Percentiles rank a stretch among this genome's conserved stretches.
Conservation (phyloP, 2,113 vertebrate genomes). For the Uria aalge region DNA sequence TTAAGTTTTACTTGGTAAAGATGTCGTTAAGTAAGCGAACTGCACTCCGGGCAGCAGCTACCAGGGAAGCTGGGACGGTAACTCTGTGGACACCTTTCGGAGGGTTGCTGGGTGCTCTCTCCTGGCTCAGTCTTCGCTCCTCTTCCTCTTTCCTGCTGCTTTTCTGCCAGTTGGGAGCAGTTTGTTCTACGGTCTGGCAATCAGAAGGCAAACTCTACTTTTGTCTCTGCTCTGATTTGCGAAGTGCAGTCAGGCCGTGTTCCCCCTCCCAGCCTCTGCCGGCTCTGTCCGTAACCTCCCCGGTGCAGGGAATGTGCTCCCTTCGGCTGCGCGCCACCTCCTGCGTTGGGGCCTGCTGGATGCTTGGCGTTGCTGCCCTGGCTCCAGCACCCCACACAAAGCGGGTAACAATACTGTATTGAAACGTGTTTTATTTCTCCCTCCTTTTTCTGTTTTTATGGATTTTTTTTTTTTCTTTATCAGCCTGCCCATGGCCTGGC, state of each 20-base stretch:
- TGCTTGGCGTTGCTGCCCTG: neutral
- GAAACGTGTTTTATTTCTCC: neutral
- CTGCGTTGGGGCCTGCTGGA: neutral
- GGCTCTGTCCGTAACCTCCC: neutral
- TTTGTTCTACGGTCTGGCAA: neutral
- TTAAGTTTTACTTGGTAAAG: neutral
- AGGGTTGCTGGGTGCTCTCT: neutral
- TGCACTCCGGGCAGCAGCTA: neutral
- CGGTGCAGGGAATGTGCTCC: neutral
- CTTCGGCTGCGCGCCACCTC: neutral
- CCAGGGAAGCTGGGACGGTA: neutral
- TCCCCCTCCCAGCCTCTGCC: neutral
- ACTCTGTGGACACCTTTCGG: neutral
- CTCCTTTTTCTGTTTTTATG: neutral
- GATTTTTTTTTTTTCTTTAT: neutral
- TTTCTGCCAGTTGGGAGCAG: neutral
- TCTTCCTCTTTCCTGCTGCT: neutral
- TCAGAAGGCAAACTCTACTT: neutral
- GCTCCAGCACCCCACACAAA: accelerated
- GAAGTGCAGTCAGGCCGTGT: neutral
- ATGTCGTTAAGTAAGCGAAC: neutral
- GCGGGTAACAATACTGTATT: neutral
- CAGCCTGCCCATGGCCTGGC: neutral
- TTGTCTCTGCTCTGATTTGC: neutral
- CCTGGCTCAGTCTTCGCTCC: neutral